A percentile compares a stretch with the other conserved stretches of the same genome.
Evolutionary conservation across 2,797 vertebrate genomes (phyloP).

Genomic region (Danio jaintianensis): DNA sequence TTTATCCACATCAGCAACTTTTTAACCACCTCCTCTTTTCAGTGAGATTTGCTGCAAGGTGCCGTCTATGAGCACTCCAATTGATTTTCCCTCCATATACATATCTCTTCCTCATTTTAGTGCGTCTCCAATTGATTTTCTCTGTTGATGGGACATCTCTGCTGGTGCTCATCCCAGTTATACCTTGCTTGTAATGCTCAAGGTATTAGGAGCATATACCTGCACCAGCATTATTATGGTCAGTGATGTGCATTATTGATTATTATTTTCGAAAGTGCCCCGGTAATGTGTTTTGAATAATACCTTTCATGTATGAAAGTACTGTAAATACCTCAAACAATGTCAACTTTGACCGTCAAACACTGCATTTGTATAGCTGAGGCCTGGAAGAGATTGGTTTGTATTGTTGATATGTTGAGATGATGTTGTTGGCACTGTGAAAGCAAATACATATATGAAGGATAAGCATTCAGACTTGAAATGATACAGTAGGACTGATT

Average conservation of each 20-base stretch:
- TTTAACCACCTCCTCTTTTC: slow-evolving; percentile 12
- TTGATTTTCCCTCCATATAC: slow-evolving; percentile 53
- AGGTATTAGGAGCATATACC: neutral
- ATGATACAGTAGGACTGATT: too few relatives aligned
- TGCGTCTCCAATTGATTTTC: slow-evolving; percentile 45
- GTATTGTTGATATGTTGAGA: too few relatives aligned
- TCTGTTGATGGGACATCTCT: slow-evolving; percentile 24
- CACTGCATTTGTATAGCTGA: too few relatives aligned
- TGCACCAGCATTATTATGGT: neutral
- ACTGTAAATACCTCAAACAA: too few relatives aligned
- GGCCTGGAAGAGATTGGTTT: too few relatives aligned
- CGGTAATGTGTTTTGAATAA: too few relatives aligned
- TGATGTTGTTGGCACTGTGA: too few relatives aligned
- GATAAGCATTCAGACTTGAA: too few relatives aligned
- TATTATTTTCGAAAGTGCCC: too few relatives aligned
- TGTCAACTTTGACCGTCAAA: too few relatives aligned
- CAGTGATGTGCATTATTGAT: neutral
- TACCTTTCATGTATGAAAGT: too few relatives aligned
- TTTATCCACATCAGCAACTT: slow-evolving; percentile 39
- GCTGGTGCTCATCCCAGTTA: slow-evolving; percentile 19
- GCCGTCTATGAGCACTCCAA: neutral
- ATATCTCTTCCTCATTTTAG: slow-evolving; percentile 33
- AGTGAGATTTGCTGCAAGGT: slow-evolving; percentile 19
- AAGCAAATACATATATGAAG: too few relatives aligned
- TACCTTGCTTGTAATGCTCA: slow-evolving; percentile 30